Evolutionary conservation across 2,888 invertebrate genomes (phyloP), one percentile per base, ranked within the genome.

Genomic region (Mesochorus sp.): DNA sequence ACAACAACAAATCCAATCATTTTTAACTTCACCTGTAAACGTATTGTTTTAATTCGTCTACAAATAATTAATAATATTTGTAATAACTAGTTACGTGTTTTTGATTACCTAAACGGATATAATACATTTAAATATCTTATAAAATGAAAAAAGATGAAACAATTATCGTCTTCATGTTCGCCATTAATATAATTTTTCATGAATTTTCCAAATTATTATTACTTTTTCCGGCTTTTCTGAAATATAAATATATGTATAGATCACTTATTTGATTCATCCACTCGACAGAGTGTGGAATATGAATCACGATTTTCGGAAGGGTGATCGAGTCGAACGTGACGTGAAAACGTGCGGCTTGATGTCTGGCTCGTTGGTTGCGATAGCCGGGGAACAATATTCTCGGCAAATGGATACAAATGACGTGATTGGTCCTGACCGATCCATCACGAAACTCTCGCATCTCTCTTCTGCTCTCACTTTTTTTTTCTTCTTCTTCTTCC

Each of bases 341-440:
- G 68, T 73, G 62, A 73, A 78, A 78, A 68, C 78, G 78, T 64
- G 73, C 53, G 61, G 73, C 73, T 78, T 68, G 73, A 73, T 78
- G 68, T 73, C 62, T 66, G 73, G 73, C 78, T 77, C 77, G 72
- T 72, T 62, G 76, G 76, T 55, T 71, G 51, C 76, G 71, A 61
- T 71, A 51, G 61, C 61, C 61, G 67, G 78, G 82, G 85, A 86
- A 86, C 86, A 87, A 87, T 86, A 87, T 87, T 87, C 84, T 80
- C 82, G 82, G 87, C 87, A 87, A 87, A 87, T 87, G 85, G 87
- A 87, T 87, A 87, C 87, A 87, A 87, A 87, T 86, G 87, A 87
- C 85, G 87, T 84, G 87, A 87, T 87, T 86, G 87, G 86, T 84
- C 85, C 80, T 76, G 81, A 73, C 84, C 87, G 82, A 87, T 87